These are phyloP conservation scores for Lutjanus argentimaculatus DNA, from an alignment of 2,797 vertebrate genomes.

Conservation along the genomic window DNA sequence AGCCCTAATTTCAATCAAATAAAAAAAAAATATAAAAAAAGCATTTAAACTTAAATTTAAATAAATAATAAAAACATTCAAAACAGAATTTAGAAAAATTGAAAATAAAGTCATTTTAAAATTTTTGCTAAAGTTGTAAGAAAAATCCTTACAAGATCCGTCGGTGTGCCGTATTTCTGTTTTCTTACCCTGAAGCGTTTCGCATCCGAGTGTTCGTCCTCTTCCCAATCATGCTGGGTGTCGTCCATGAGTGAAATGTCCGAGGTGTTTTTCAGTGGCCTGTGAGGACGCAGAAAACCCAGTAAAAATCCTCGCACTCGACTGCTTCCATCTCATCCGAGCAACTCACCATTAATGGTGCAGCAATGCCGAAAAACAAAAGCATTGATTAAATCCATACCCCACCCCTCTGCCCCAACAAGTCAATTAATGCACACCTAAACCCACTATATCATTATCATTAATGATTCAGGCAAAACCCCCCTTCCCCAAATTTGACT, in stretches of 20 bases:
- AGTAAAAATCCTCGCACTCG: slow-evolving; percentile 59
- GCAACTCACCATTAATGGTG: slow-evolving; percentile 44
- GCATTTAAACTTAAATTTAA: not conserved
- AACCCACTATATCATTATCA: slow-evolving; percentile 69
- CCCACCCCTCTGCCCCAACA: slow-evolving; percentile 63
- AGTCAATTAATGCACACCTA: slow-evolving; percentile 74
- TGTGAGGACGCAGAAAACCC: slow-evolving; percentile 76
- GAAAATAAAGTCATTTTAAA: not conserved
- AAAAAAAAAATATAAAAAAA: not conserved
- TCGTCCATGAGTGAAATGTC: slow-evolving; percentile 97
- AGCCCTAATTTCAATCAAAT: no score
- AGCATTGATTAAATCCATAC: slow-evolving; percentile 69
- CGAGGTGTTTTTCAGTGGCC: slow-evolving; percentile 94
- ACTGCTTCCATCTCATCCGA: slow-evolving; percentile 46
- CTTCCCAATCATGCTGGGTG: slow-evolving; percentile 96
- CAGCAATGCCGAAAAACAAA: slow-evolving; percentile 65
- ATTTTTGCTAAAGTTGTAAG: not conserved
- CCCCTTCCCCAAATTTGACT: slow-evolving; percentile 48
- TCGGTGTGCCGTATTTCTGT: not conserved
- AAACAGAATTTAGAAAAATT: not conserved
- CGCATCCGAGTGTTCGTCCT: slow-evolving; percentile 90
- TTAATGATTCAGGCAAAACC: slow-evolving; percentile 64
- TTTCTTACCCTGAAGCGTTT: slow-evolving; percentile 94
- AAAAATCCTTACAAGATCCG: not conserved
- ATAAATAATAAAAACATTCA: not conserved